Base-by-base conservation (phyloP, 2,888 invertebrate genomes). In the Mesopsocus fuscifrons region DNA sequence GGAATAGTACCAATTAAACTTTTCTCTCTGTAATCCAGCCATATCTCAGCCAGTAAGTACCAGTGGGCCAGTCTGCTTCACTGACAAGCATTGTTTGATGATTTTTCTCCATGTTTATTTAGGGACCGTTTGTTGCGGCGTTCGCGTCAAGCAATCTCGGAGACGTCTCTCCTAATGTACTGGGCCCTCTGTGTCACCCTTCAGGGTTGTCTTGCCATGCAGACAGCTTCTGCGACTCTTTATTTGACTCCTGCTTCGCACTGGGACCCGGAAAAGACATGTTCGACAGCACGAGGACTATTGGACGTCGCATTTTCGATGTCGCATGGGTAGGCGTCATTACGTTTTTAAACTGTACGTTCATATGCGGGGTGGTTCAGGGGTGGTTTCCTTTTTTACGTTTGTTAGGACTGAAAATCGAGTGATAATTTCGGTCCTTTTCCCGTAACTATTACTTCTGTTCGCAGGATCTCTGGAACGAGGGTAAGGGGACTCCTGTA, bases 111-210 rank as follows among this genome's bases (percentile, higher is more conserved):
- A n/a, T n/a, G n/a, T n/a, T n/a, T n/a, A n/a, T 59, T 26, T 53
- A 87, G 84, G 88, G 87, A 2, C 64, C 67, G 42, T 79, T 92
- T 57, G 87, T 94, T 0, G 88, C 84, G 4, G 84, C 91, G 0
- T 94, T 94, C 59, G 89, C 88, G 0, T 85, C 92, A 0, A 73
- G 78, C 0, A 92, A 92, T 60, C 68, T 89, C 41, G 95, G 94
- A 1, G 95, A 95, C 59, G 88, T 89, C 1, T 88, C 91, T 0
- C 94, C 95, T 0, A 94, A 95, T 59, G 81, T 76, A 0, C 67
- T 67, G 46, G 92, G 92, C 0, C 81, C 92, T 0, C 74, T 71
- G 45, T 95, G 94, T 55, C 69, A 76, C 54, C 72, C 74, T 54
- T 79, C 81, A 0, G 88, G 91, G 1, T 59, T 67, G 18, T 62